These are phyloP conservation scores for Myathropa florea DNA, from an alignment of 2,888 invertebrate genomes.

Conservation along the genomic window DNA sequence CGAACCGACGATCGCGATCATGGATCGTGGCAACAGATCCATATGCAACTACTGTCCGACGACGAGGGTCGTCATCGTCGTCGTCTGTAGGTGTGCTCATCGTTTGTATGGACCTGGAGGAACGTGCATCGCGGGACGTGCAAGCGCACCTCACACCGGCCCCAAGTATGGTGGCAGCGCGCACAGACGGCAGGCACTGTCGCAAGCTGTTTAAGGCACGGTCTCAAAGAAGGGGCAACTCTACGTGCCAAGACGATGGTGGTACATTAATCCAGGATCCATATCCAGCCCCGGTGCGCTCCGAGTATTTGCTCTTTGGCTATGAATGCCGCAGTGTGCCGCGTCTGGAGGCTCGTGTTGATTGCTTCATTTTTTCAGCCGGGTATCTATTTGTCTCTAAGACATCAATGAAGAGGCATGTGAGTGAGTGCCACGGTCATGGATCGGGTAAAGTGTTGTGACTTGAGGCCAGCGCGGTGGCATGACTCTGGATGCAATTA, in stretches of 20 bases:
- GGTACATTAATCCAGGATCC: conserved; percentile 69
- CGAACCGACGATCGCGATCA: conserved; percentile 64
- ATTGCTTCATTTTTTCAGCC: conserved; percentile 68
- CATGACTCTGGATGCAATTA: conserved; percentile 55
- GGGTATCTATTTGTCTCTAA: conserved; percentile 66
- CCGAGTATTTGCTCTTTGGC: conserved; percentile 60
- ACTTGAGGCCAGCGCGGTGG: conserved; percentile 56
- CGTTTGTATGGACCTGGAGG: conserved; percentile 10
- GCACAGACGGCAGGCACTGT: conserved; percentile 23
- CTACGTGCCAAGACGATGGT: conserved; percentile 65
- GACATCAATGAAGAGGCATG: conserved; percentile 62
- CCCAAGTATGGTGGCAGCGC: conserved; percentile 51
- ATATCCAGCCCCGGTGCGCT: conserved; percentile 42
- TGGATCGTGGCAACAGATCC: conserved; percentile 69
- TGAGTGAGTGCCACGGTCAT: conserved; percentile 46
- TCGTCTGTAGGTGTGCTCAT: conserved; percentile 3
- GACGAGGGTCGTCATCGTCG: not conserved
- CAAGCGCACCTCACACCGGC: conserved; percentile 60
- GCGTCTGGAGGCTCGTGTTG: conserved; percentile 25
- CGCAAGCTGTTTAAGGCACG: conserved; percentile 64
- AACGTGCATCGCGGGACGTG: conserved; percentile 64
- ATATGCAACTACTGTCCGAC: conserved; percentile 65
- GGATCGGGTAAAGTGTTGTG: conserved; percentile 56
- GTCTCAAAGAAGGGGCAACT: conserved; percentile 60
- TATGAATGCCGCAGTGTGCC: conserved; percentile 47